Evolutionary conservation across 2,888 invertebrate genomes (phyloP).

Genomic region (Cordilura impudica): DNA sequence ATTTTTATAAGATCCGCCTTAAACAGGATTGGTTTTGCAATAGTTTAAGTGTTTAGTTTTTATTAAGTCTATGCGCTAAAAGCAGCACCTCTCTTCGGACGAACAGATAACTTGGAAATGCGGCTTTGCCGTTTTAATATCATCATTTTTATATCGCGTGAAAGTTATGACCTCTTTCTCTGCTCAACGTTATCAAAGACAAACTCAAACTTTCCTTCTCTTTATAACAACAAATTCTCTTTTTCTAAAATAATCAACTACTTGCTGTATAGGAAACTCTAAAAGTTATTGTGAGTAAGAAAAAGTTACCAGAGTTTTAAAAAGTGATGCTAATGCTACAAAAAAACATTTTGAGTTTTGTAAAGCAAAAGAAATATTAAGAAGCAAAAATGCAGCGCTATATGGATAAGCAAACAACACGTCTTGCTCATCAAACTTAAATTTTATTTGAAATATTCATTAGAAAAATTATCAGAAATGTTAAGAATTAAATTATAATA

Average conservation of each 20-base stretch:
- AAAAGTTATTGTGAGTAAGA: background rate
- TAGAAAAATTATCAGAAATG: too few species aligned
- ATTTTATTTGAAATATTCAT: too few species aligned
- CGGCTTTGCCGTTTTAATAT: conserved; percentile 76
- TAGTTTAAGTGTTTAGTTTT: conserved; percentile 22
- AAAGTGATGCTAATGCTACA: too few species aligned
- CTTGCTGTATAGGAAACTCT: background rate
- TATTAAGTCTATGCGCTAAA: conserved; percentile 50
- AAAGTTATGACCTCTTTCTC: conserved; percentile 79
- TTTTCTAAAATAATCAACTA: background rate
- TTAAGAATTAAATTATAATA: too few species aligned
- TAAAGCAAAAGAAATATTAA: too few species aligned
- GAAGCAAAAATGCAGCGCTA: too few species aligned
- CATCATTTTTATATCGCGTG: conserved; percentile 79
- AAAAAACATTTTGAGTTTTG: too few species aligned
- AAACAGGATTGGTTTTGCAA: conserved; percentile 47
- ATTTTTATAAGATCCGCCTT: conserved; percentile 48
- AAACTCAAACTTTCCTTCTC: conserved; percentile 62
- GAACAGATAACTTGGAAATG: conserved; percentile 78
- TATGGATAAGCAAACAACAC: too few species aligned
- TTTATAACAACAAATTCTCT: conserved; percentile 20
- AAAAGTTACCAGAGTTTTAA: too few species aligned
- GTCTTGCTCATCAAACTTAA: too few species aligned
- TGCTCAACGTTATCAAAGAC: conserved; percentile 60
- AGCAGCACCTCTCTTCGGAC: conserved; percentile 74